Evolutionary conservation across 2,113 vertebrate species (phyloP).

Genomic region (Myrmophylax atrothorax): DNA sequence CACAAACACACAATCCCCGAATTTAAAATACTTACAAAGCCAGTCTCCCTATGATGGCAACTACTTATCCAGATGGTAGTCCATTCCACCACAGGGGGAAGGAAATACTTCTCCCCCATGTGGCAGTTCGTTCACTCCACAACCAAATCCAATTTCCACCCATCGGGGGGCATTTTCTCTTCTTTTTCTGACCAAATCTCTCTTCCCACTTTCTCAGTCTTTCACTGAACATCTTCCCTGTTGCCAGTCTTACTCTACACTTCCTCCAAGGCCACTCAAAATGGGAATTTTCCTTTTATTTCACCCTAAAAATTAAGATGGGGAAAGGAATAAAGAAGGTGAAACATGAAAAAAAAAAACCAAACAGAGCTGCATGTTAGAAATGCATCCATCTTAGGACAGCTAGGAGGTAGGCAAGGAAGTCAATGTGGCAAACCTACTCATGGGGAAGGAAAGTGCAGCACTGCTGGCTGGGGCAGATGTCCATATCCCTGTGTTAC

Average conservation of each 20-base stretch:
- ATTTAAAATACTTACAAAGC: background rate
- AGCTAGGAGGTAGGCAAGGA: background rate
- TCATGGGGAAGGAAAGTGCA: background rate
- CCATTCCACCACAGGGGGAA: background rate
- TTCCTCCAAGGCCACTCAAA: background rate
- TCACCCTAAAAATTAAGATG: background rate
- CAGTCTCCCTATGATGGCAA: background rate
- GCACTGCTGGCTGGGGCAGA: fast-evolving
- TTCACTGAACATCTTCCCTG: background rate
- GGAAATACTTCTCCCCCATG: background rate
- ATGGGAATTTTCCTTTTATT: background rate
- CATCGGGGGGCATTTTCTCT: background rate
- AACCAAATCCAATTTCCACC: background rate
- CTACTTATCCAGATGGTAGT: background rate
- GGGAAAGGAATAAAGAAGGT: background rate
- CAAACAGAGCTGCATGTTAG: background rate
- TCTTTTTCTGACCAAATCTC: background rate
- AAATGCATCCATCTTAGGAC: background rate
- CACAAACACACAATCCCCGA: background rate
- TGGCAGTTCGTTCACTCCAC: background rate
- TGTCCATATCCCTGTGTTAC: fast-evolving
- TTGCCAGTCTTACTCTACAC: background rate
- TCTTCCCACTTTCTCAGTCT: background rate
- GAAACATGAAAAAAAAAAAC: background rate
- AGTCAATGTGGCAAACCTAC: background rate